These are phyloP conservation scores for Sanderia malayensis DNA, from an alignment of 30 jellyfish, hydroid and myxozoan genomes.

Conservation along the genomic window DNA sequence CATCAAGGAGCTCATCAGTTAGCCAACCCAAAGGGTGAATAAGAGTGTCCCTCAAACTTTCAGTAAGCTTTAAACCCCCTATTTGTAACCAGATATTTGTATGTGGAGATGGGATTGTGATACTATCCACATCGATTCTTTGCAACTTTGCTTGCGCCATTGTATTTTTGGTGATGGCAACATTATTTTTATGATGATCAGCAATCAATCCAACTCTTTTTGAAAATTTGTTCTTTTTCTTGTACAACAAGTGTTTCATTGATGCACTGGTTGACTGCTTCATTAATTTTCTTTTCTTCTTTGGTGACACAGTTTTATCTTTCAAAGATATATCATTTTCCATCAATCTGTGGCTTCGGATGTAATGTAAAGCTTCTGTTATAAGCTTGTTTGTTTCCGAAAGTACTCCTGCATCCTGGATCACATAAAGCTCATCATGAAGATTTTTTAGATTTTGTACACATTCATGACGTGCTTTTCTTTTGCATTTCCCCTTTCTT, in stretches of 20 bases:
- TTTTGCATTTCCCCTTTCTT: neutral
- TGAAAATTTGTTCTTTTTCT: neutral
- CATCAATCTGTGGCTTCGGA: neutral
- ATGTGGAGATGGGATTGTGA: neutral
- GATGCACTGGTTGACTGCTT: neutral
- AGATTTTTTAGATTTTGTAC: conserved; percentile 5
- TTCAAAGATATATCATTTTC: conserved; percentile 14
- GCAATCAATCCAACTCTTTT: neutral
- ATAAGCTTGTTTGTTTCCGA: neutral
- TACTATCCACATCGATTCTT: neutral
- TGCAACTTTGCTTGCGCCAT: neutral
- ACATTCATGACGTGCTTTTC: conserved; percentile 8
- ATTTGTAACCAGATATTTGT: conserved; percentile 6
- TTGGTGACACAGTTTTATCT: conserved; percentile 35
- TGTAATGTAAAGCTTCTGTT: neutral
- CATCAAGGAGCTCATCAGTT: conserved; percentile 27
- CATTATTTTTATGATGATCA: neutral
- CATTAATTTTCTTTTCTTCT: neutral
- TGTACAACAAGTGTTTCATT: neutral
- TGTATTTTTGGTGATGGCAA: neutral
- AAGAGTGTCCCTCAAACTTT: neutral
- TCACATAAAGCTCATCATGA: conserved; percentile 5
- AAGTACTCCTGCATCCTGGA: neutral
- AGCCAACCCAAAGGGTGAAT: conserved; percentile 23
- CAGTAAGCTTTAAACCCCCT: neutral